These are phyloP conservation scores for Diarsia rubi DNA, from an alignment of 2,888 invertebrate species.

Conservation along the genomic window DNA sequence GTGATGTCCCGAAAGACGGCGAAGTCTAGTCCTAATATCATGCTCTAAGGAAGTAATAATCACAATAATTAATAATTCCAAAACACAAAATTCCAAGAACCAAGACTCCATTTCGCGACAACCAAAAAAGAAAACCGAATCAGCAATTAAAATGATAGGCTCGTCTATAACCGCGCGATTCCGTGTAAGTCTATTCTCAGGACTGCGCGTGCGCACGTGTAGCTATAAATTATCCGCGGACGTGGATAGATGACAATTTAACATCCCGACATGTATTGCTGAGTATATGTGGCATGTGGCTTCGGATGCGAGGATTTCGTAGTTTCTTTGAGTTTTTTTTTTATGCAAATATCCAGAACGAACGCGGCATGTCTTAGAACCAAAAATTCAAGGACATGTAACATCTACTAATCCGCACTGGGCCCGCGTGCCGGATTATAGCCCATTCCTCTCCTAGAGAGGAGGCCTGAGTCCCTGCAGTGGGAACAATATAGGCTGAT, in stretches of 20 bases:
- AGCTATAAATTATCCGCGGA: conserved; percentile 77
- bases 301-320: no score
- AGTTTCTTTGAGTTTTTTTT: no score
- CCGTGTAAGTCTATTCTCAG: conserved; percentile 63
- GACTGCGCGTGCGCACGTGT: conserved; percentile 61
- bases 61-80: neutral
- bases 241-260: conserved; percentile 86
- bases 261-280: conserved; percentile 75
- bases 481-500: no score
- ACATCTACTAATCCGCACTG: no score
- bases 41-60: neutral
- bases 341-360: no score
- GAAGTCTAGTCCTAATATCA: no score
- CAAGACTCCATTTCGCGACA: neutral
- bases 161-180: conserved; percentile 45
- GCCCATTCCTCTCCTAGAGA: no score
- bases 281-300: neutral
- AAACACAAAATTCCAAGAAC: conserved; percentile 9
- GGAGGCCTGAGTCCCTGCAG: no score
- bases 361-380: no score
- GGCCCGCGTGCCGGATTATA: no score
- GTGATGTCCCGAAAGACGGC: no score
- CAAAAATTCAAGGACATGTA: no score
- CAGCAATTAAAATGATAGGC: conserved; percentile 58
- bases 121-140: conserved; percentile 2